These are phyloP conservation scores for Microcebus tavaratra DNA, from an alignment of 2,113 vertebrate genomes.

Conservation along the genomic window DNA sequence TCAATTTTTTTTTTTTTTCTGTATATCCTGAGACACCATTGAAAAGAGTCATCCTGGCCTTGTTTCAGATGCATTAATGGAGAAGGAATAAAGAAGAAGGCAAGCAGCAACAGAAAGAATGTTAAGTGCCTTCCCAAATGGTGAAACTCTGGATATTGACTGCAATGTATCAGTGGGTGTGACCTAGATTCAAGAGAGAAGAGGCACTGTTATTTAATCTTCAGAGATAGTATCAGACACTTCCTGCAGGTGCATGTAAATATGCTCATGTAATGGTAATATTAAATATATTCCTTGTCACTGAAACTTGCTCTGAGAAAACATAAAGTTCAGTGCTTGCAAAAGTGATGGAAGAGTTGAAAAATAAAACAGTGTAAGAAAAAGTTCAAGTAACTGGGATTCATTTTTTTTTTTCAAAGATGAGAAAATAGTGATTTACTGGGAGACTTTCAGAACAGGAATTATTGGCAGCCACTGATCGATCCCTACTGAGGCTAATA, in stretches of 20 bases:
- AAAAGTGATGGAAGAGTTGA: not conserved
- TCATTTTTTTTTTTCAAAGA: not conserved
- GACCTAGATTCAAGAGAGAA: slow-evolving; percentile 10
- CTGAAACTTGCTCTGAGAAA: not conserved
- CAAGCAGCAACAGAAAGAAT: not conserved
- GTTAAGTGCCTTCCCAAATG: not conserved
- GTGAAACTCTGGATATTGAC: not conserved
- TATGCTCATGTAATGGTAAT: not conserved
- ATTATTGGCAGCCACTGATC: not conserved
- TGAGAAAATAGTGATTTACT: not conserved
- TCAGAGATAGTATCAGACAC: not conserved
- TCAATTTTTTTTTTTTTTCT: not conserved
- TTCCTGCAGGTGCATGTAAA: slow-evolving; percentile 1
- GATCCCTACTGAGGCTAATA: not conserved
- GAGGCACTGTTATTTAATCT: not conserved
- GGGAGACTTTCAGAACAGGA: not conserved
- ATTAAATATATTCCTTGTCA: slow-evolving; percentile 22
- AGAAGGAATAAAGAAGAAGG: not conserved
- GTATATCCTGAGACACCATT: not conserved
- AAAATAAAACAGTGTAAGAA: slow-evolving; percentile 27
- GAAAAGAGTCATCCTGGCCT: not conserved
- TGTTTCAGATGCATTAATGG: not conserved
- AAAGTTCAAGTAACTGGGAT: not conserved
- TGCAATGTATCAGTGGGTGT: not conserved
- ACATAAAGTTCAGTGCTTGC: not conserved